Conservation (phyloP, 2,113 vertebrate genomes). For the Etheostoma cragini region DNA sequence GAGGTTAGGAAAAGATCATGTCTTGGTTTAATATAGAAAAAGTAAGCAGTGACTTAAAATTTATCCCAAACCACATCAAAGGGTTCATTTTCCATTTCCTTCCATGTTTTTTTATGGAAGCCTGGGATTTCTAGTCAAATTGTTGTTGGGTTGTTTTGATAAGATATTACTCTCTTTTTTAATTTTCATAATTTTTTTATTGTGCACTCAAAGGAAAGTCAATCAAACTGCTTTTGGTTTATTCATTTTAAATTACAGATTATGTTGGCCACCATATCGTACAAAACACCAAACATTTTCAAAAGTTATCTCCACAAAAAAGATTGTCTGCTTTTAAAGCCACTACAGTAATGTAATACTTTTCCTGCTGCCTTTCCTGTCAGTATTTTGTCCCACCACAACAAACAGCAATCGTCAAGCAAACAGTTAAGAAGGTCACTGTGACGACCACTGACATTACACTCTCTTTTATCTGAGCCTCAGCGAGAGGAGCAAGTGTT, state of each 20-base stretch:
- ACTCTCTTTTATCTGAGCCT: constrained; percentile 26
- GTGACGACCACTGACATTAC: constrained; percentile 17
- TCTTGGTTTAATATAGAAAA: neutral
- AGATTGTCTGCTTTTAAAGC: neutral
- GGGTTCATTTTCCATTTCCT: no score
- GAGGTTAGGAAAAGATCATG: neutral
- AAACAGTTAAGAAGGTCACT: constrained; percentile 26
- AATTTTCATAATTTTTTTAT: no score
- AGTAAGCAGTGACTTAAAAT: neutral
- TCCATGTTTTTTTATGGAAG: no score
- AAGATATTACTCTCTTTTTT: no score
- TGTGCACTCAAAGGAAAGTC: no score
- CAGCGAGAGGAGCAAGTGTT: constrained; percentile 20
- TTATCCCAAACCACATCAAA: neutral
- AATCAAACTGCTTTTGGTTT: no score
- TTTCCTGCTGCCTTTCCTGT: neutral
- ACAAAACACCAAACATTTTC: neutral
- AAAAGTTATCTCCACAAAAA: neutral
- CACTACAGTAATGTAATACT: neutral
- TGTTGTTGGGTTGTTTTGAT: no score
- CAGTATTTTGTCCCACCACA: neutral
- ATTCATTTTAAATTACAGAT: no score
- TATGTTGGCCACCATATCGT: neutral
- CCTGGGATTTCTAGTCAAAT: no score
- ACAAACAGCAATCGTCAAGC: constrained; percentile 10